Percentiles rank a stretch among this genome's conserved stretches.
Evolutionary conservation across 2,113 vertebrate genomes (phyloP).

Genomic region (Xiphorhynchus elegans): DNA sequence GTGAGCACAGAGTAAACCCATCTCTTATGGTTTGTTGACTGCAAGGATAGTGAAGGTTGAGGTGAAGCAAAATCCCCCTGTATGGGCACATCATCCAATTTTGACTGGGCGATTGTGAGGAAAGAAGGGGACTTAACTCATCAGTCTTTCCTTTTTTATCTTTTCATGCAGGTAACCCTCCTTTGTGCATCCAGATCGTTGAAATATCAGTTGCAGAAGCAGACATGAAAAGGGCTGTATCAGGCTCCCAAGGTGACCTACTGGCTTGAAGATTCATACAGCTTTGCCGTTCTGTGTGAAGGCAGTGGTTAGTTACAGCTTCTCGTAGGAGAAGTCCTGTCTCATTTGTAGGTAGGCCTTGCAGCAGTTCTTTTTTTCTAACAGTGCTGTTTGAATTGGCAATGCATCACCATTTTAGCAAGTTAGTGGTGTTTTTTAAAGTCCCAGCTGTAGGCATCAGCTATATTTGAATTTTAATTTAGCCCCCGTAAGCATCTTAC

Average conservation of each 20-base stretch:
- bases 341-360: neutral
- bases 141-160: neutral
- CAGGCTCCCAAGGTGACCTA: neutral
- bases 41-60: neutral
- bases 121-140: neutral
- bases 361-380: neutral
- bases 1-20: neutral
- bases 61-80: neutral
- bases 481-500: rapidly evolving
- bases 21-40: neutral
- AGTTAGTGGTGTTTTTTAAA: neutral
- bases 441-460: neutral
- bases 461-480: neutral
- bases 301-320: neutral
- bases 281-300: neutral
- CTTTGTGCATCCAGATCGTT: rapidly evolving
- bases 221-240: neutral
- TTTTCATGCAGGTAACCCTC: neutral
- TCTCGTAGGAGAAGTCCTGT: neutral
- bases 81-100: rapidly evolving
- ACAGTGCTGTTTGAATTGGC: neutral
- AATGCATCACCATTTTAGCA: neutral
- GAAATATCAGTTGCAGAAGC: neutral
- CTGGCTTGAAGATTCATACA: neutral
- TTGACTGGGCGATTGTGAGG: neutral